phyloP scores from a whole-genome alignment of 2,888 invertebrate species.

The Pantelozetes paolii region DNA sequence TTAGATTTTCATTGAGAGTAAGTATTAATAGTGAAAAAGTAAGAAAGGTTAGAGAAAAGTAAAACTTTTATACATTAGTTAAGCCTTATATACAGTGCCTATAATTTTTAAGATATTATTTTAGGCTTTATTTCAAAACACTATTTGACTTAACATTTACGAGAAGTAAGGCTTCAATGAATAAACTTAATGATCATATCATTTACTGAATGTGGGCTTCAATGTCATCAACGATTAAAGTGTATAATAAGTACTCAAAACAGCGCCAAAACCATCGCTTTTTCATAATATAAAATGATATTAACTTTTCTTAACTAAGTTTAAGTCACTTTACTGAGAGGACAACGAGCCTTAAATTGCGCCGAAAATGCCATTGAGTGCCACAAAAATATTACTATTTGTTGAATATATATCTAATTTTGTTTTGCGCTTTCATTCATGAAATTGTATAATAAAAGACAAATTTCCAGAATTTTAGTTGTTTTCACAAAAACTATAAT shows the following conservation, averaged over 20 bases:
- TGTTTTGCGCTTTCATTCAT: conserved; percentile 32
- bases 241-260: conserved; percentile 9
- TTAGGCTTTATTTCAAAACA: background rate
- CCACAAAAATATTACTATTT: background rate
- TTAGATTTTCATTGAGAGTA: conserved; percentile 5
- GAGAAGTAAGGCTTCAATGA: conserved; percentile 21
- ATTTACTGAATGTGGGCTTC: conserved; percentile 34
- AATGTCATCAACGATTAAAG: conserved; percentile 29
- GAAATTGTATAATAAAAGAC: conserved; percentile 33
- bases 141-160: background rate
- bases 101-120: conserved; percentile 8
- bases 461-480: background rate
- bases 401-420: background rate
- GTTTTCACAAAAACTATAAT: background rate
- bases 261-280: background rate
- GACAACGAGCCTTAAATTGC: conserved; percentile 35
- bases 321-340: conserved; percentile 11
- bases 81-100: background rate
- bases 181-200: conserved; percentile 18
- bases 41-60: background rate
- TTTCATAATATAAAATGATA: too few relatives aligned
- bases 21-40: conserved; percentile 18
- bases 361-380: background rate
- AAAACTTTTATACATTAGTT: too few relatives aligned
- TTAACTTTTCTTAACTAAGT: too few relatives aligned